Base-by-base conservation (phyloP, 2,888 invertebrate genomes). In the Macrosoma leucophasiata region DNA sequence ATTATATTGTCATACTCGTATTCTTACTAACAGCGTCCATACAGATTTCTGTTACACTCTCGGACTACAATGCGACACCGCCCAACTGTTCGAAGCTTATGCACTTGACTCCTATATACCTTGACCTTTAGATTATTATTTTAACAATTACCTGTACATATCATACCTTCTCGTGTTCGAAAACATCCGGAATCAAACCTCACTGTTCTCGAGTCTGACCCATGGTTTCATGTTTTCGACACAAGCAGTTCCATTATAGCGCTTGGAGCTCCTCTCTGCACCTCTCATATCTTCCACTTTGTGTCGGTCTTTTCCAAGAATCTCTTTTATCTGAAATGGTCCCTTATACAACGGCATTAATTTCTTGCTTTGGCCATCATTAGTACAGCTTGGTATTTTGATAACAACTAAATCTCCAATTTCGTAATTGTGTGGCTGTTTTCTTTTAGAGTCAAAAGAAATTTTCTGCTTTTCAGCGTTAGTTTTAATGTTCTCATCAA, bases 351-450 rank as follows among this genome's bases (percentile, higher is more conserved):
- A 3, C 0, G 50, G 49, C 34, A 54, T 29, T 7, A 52, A 13
- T 13, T 52, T 54, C 0, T 40, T 48, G 25, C 52, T 54, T 17
- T 46, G 39, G 0, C 50, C 52, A 4, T 54, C 50, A 39, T 52
- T 50, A 6, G 38, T 18, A 0, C 41, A 38, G 26, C 48, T 49
- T 3, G 45, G 41, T 6, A 50, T 43, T 41, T 47, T 54, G 1
- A 51, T 12, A 0, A 54, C 36, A 0, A 54, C 49, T 7, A 52
- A 40, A 11, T 54, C 50, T 2, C 42, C 50, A 2, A 34, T 25
- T 2, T 26, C 21, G 23, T 48, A 52, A 1, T 21, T 23, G 2
- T 9, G 28, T 2, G 51, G 44, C 3, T 40, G 35, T 24, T 42
- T 42, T 13, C 51, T 11, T 33, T 31, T 44, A 0, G 35, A 8